A percentile compares a stretch with the other conserved stretches of the same genome.
phyloP scores from a whole-genome alignment of 2,113 vertebrate genomes.

The Nycticryphes semicollaris region DNA sequence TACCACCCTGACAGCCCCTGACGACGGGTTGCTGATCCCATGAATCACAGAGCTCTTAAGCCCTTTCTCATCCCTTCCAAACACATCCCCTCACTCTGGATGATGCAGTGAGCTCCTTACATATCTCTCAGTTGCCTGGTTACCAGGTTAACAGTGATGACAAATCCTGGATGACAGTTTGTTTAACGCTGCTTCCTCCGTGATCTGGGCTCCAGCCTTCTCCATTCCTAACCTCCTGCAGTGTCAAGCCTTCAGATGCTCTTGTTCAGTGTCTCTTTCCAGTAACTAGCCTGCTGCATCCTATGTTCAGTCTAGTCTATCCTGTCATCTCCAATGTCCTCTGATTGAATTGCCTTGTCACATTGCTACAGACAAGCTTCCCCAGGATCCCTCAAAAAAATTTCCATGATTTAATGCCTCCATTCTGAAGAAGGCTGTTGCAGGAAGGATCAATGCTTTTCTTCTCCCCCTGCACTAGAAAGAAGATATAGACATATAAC shows the following conservation, averaged over 20 bases:
- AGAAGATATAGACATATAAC: neutral
- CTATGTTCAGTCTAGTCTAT: neutral
- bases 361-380: neutral
- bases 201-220: neutral
- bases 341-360: neutral
- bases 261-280: neutral
- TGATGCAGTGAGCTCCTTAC: conserved; percentile 38
- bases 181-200: neutral
- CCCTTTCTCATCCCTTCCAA: conserved; percentile 26
- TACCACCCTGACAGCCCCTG: neutral
- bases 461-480: neutral
- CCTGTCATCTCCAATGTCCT: neutral
- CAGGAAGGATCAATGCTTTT: neutral
- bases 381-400: neutral
- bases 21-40: conserved; percentile 3
- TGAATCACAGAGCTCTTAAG: conserved; percentile 29
- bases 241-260: neutral
- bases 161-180: conserved; percentile 39
- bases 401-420: neutral
- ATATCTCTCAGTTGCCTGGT: conserved; percentile 72
- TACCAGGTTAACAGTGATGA: conserved; percentile 64
- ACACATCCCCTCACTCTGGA: neutral
- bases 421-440: neutral
- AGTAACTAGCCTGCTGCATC: neutral
- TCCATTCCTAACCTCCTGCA: neutral